phyloP scores from a whole-genome alignment of 2,888 invertebrate genomes.

The Spisula subtruncata region DNA sequence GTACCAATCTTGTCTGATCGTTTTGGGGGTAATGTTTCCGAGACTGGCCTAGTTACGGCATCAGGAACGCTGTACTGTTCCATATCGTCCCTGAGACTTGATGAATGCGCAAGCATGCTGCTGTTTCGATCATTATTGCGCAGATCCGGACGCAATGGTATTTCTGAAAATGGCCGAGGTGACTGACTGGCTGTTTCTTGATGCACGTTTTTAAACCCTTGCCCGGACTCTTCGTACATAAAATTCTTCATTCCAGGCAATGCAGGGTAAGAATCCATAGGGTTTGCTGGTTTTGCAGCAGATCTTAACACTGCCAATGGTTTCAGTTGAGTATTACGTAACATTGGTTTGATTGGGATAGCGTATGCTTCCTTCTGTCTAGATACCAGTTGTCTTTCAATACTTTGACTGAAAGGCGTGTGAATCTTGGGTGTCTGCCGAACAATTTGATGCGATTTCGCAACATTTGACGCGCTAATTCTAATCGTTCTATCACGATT shows the following conservation, averaged over 20 bases:
- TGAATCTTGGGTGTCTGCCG: conserved; percentile 57
- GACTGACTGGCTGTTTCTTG: conserved; percentile 18
- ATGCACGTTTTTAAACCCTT: conserved; percentile 47
- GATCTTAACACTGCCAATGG: conserved; percentile 54
- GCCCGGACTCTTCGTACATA: not conserved
- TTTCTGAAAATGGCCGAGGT: conserved; percentile 67
- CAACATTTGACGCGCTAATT: conserved; percentile 50
- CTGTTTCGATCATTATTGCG: conserved; percentile 37
- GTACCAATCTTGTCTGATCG: conserved; percentile 64
- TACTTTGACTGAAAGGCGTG: conserved; percentile 54
- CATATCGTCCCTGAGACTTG: conserved; percentile 29
- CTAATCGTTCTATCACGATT: conserved; percentile 24
- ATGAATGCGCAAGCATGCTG: conserved; percentile 43
- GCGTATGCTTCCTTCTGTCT: conserved; percentile 42
- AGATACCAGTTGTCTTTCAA: conserved; percentile 41
- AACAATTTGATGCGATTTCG: conserved; percentile 59
- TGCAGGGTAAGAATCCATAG: conserved; percentile 42
- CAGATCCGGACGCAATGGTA: conserved; percentile 57
- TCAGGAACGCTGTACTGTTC: conserved; percentile 28
- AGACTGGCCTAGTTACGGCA: conserved; percentile 50
- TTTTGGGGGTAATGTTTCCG: conserved; percentile 58
- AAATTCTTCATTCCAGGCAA: conserved; percentile 51
- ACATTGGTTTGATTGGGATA: conserved; percentile 51
- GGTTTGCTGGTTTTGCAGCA: conserved; percentile 23
- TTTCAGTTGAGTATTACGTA: conserved; percentile 63